A percentile compares a stretch with the other conserved stretches of the same genome.
Conservation (phyloP, 2,888 invertebrate genomes). For the Rhagonycha fulva region DNA sequence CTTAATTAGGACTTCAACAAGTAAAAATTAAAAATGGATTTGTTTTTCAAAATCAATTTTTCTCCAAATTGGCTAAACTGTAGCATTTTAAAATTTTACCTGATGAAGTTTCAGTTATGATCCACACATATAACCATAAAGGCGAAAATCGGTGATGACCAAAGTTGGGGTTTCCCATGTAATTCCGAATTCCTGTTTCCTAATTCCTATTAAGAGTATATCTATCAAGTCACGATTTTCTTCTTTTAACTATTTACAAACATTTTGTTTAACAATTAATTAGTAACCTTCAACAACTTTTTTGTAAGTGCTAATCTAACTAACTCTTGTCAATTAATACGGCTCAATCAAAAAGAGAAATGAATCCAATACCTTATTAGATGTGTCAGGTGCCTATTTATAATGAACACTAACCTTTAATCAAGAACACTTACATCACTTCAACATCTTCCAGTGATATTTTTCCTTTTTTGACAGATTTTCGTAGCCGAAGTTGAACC, state of each 20-base stretch:
- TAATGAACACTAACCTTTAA: constrained; percentile 16
- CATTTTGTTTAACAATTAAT: neutral
- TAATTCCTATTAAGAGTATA: neutral
- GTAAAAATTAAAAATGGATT: too few species aligned
- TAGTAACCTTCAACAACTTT: neutral
- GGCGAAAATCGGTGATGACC: too few species aligned
- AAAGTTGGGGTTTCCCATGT: too few species aligned
- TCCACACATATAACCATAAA: too few species aligned
- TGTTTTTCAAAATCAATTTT: too few species aligned
- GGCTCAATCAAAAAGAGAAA: constrained; percentile 7
- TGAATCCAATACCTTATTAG: constrained; percentile 6
- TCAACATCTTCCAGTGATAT: constrained; percentile 3
- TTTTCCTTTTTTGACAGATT: constrained; percentile 32
- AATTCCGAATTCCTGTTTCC: neutral
- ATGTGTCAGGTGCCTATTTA: constrained; percentile 22
- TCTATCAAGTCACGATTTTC: neutral
- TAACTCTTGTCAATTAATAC: constrained; percentile 27
- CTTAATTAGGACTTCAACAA: too few species aligned
- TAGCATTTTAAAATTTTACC: too few species aligned
- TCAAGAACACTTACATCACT: neutral
- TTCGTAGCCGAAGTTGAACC: constrained; percentile 35
- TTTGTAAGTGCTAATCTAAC: neutral
- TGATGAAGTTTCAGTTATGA: too few species aligned
- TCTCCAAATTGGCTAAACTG: too few species aligned
- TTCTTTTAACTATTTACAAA: neutral